Percentiles rank a stretch among this genome's conserved stretches.
phyloP scores from a whole-genome alignment of 2,113 vertebrate genomes.

The Carassius gibelio region DNA sequence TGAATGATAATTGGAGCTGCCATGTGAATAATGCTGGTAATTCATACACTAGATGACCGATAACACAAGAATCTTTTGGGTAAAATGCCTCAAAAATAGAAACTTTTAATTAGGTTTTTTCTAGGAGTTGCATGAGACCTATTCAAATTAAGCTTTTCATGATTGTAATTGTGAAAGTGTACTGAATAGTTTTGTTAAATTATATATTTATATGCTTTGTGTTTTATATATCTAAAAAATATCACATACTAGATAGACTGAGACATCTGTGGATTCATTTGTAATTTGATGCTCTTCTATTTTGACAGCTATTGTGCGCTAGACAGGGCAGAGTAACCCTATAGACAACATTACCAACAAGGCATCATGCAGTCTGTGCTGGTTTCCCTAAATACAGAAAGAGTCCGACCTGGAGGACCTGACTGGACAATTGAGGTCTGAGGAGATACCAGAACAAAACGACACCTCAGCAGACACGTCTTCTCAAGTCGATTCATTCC shows the following conservation, averaged over 20 bases:
- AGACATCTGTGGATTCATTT: background rate
- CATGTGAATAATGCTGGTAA: conserved; percentile 73
- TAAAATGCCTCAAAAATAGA: conserved; percentile 48
- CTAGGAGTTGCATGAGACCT: conserved; percentile 32
- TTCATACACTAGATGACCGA: conserved; percentile 75
- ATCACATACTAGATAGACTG: background rate
- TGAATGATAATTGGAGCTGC: conserved; percentile 70
- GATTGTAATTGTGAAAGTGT: background rate
- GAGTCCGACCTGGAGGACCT: conserved; percentile 59
- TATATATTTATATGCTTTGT: background rate
- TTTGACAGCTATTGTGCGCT: conserved; percentile 67
- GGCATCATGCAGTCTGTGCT: conserved; percentile 71
- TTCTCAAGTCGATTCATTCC: conserved; percentile 16
- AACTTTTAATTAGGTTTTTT: conserved; percentile 62
- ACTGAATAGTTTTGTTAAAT: background rate
- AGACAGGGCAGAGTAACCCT: conserved; percentile 54
- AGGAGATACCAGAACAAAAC: conserved; percentile 19
- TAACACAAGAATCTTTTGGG: conserved; percentile 68
- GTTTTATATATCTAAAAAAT: background rate
- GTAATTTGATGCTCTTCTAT: conserved; percentile 41
- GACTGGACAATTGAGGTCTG: conserved; percentile 51
- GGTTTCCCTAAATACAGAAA: conserved; percentile 57
- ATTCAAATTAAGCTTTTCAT: background rate
- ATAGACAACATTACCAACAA: conserved; percentile 59
- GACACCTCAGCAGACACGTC: conserved; percentile 29